Evolutionary conservation across 2,113 vertebrate species (phyloP), one percentile per base, ranked within the genome.

Genomic region (Dinomys branickii): DNA sequence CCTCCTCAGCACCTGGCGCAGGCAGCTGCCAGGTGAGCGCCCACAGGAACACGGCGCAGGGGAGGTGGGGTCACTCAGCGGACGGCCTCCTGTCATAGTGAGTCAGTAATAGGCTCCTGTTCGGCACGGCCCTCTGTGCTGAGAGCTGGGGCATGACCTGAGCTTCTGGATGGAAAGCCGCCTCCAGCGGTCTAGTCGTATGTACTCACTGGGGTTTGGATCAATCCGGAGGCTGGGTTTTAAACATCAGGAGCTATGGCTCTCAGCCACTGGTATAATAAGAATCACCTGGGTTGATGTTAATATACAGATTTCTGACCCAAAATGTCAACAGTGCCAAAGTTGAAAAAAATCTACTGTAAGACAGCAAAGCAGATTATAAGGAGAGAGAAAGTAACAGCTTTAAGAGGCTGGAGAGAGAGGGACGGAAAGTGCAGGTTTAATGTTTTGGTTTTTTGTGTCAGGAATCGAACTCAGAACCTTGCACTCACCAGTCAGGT

Each of bases 31-130:
- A 20, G 44, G 52, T 63, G 67, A 75, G 22, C 9, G 7, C 56
- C 44, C 4, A 28, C 5, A 22, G 61, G 17, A 65, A 0, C 24
- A 26, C 2, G 1, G 44, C 1, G 7, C 0, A 0, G 52, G 2
- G 7, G 6, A 47, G 65, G 5, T 54, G 38, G 4, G 22, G 0
- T 30, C 47, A 41, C 65, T 35, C 9, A 13, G 50, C 44, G 59
- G 24, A 41, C 41, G 8, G 19, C 16, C 0, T 71, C 14, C 2
- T 0, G 19, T 5, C 4, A 33, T 44, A 9, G 12, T 41, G 38
- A 0, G 1, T 0, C 1, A 67, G 50, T 3, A 6, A 1, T 19
- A 12, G 16, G 58, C n/a, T 83, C 52, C 47, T 63, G 6, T 16
- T 77, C 35, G 30, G 41, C 7, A 8, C 17, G 38, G 17, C 17